Percentiles rank a stretch among this genome's conserved stretches.
Conservation (phyloP, 1,140 invertebrate species). For the Cherax destructor region DNA sequence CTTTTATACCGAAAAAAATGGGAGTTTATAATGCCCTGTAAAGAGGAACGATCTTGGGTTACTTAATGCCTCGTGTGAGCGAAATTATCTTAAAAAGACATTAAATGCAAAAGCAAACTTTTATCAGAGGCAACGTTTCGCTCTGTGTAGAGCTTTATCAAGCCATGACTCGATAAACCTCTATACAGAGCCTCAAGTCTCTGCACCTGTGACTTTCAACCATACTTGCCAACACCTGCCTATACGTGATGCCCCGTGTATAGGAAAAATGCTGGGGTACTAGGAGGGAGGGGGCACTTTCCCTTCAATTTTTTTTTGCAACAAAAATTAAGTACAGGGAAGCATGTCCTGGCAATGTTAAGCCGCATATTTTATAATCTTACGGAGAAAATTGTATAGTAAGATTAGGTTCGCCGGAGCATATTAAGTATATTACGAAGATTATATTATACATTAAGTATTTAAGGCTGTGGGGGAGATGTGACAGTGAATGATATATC, state of each 20-base stretch:
- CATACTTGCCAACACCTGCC: too few relatives aligned
- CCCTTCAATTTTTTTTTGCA: neutral
- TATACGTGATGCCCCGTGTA: neutral
- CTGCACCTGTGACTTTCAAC: too few relatives aligned
- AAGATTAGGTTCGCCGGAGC: slow-evolving; percentile 9
- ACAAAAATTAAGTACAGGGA: neutral
- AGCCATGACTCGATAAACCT: too few relatives aligned
- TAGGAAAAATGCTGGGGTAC: neutral
- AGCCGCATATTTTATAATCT: neutral
- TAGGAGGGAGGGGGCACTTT: neutral
- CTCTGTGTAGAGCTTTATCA: too few relatives aligned
- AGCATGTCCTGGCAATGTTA: slow-evolving; percentile 26
- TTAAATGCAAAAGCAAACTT: too few relatives aligned
- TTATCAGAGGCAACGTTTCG: too few relatives aligned
- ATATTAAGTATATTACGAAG: slow-evolving; percentile 32
- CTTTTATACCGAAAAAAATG: too few relatives aligned
- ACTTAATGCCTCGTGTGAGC: too few relatives aligned
- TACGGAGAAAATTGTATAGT: slow-evolving; percentile 9
- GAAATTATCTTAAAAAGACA: too few relatives aligned
- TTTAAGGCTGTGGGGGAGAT: slow-evolving; percentile 3
- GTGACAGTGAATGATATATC: slow-evolving; percentile 52
- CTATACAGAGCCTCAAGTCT: too few relatives aligned
- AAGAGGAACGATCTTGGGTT: too few relatives aligned
- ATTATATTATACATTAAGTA: neutral
- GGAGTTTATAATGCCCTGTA: too few relatives aligned